These are phyloP conservation scores for Microtus montanus DNA, from an alignment of 2,113 vertebrate genomes.

Conservation along the genomic window DNA sequence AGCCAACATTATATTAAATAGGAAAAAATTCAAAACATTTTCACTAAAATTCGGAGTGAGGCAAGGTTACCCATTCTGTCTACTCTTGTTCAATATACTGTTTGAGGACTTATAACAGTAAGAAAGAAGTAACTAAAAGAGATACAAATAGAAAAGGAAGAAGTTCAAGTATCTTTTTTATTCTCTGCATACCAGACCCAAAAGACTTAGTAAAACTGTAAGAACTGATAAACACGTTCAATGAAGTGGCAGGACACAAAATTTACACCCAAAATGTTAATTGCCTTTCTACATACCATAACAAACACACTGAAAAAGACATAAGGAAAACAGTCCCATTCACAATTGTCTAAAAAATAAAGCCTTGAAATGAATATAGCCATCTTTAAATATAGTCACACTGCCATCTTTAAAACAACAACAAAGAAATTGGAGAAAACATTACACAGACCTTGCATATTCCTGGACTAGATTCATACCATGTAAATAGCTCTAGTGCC, in stretches of 20 bases:
- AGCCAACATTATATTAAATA: not conserved
- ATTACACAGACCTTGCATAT: not conserved
- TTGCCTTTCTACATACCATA: not conserved
- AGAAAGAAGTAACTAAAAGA: not conserved
- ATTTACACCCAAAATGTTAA: not conserved
- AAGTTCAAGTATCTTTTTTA: not conserved
- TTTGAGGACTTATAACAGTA: not conserved
- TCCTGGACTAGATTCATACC: not conserved
- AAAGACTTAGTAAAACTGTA: not conserved
- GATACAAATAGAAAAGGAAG: not conserved
- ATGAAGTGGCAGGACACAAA: not conserved
- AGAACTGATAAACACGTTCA: not conserved
- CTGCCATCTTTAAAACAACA: not conserved
- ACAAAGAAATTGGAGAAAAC: not conserved
- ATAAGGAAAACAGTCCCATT: too few species aligned
- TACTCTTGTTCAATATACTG: not conserved
- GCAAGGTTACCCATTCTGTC: not conserved
- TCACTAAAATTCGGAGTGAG: not conserved
- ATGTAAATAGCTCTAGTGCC: not conserved
- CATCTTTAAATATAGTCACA: not conserved
- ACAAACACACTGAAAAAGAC: not conserved
- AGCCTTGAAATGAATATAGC: not conserved
- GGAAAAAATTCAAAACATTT: not conserved
- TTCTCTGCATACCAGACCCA: not conserved
- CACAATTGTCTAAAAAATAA: not conserved